Conservation (phyloP, 1,140 invertebrate genomes). For the Rhizoglyphus robini region DNA sequence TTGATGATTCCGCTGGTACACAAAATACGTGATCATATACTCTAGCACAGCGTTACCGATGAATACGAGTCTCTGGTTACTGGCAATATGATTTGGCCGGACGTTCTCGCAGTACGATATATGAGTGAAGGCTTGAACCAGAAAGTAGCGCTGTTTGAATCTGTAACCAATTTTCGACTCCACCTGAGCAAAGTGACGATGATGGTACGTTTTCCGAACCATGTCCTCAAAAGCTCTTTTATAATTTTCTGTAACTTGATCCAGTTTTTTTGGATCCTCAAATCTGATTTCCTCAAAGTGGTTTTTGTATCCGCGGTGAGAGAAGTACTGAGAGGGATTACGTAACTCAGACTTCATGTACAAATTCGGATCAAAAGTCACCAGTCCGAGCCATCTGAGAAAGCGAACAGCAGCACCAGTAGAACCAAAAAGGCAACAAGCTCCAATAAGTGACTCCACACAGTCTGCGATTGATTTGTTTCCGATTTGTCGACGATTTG, state of each 20-base stretch:
- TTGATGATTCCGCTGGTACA: conserved; percentile 48
- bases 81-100: conserved; percentile 25
- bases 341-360: neutral
- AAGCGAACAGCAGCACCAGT: conserved; percentile 44
- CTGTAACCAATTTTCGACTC: neutral
- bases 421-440: conserved; percentile 47
- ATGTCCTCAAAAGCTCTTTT: neutral
- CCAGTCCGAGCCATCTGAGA: conserved; percentile 52
- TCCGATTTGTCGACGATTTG: conserved; percentile 14
- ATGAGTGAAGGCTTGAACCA: conserved; percentile 40
- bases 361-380: conserved; percentile 20
- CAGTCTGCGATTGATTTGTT: conserved; percentile 60
- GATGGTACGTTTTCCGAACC: neutral
- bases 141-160: neutral
- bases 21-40: conserved; percentile 72
- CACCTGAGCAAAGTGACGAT: neutral
- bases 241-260: too few species aligned
- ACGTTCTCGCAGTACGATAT: conserved; percentile 43
- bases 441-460: conserved; percentile 68
- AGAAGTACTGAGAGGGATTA: neutral
- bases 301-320: neutral
- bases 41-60: conserved; percentile 55
- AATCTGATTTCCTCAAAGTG: neutral
- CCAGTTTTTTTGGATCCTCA: too few species aligned
- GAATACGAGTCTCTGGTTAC: conserved; percentile 46